These are phyloP conservation scores for Archips crataeganus DNA, from an alignment of 2,888 invertebrate genomes.

Conservation along the genomic window DNA sequence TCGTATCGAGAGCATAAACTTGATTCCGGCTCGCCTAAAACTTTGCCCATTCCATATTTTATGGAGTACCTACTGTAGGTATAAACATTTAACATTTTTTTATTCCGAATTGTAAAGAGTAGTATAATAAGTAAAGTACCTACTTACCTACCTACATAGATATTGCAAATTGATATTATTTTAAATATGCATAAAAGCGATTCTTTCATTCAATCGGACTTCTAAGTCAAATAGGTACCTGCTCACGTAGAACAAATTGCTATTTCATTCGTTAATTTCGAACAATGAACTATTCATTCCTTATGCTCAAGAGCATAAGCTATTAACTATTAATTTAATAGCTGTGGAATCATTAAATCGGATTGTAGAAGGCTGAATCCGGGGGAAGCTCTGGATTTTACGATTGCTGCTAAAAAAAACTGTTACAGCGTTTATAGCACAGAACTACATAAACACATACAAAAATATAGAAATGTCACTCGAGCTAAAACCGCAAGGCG, in stretches of 20 bases:
- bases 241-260: background rate
- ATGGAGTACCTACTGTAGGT: background rate
- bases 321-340: conserved; percentile 3
- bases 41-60: conserved; percentile 4
- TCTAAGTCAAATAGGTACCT: background rate
- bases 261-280: background rate
- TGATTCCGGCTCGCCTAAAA: conserved; percentile 9
- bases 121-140: background rate
- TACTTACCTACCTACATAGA: background rate
- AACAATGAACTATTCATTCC: conserved; percentile 4
- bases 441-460: no score
- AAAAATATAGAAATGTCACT: no score
- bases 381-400: background rate
- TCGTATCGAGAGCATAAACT: background rate
- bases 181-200: background rate
- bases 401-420: background rate
- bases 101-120: background rate
- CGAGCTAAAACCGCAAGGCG: no score
- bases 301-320: background rate
- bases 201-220: background rate
- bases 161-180: background rate
- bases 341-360: background rate
- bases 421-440: no score
- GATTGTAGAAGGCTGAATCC: background rate
- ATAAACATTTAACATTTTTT: background rate